A percentile compares a stretch with the other conserved stretches of the same genome.
Conservation (phyloP, 2,113 vertebrate genomes). For the Zosterops hypoxanthus region DNA sequence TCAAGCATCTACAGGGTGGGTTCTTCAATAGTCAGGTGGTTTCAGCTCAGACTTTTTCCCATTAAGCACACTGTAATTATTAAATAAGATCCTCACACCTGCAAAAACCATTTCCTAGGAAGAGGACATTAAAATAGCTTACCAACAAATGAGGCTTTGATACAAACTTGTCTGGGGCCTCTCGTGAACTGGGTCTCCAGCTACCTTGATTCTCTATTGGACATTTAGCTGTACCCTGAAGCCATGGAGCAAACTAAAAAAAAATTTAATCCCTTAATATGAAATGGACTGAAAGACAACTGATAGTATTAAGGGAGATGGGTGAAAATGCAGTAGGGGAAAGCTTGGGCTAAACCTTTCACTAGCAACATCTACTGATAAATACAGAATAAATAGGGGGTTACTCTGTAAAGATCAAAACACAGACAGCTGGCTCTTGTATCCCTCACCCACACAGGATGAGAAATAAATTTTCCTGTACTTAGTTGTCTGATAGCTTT, state of each 20-base stretch:
- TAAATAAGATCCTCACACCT: not conserved
- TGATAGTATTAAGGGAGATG: not conserved
- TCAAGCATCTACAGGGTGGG: not conserved
- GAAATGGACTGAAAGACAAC: not conserved
- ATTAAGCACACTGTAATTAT: not conserved
- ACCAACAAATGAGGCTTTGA: not conserved
- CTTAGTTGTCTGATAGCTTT: not conserved
- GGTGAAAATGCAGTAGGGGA: not conserved
- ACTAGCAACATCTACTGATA: not conserved
- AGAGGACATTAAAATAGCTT: not conserved
- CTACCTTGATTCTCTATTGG: not conserved
- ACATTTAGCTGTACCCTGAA: not conserved
- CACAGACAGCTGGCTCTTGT: not conserved
- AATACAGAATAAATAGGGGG: not conserved
- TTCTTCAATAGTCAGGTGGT: not conserved
- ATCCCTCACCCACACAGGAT: not conserved
- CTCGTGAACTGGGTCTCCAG: not conserved
- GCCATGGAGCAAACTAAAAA: not conserved
- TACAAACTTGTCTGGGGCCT: not conserved
- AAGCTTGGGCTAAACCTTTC: not conserved
- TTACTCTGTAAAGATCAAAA: not conserved
- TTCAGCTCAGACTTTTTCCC: not conserved
- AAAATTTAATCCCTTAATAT: not conserved
- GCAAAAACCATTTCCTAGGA: not conserved
- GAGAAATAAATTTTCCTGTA: not conserved